phyloP scores from a whole-genome alignment of 2,797 vertebrate genomes.

The Spinus pinus region DNA sequence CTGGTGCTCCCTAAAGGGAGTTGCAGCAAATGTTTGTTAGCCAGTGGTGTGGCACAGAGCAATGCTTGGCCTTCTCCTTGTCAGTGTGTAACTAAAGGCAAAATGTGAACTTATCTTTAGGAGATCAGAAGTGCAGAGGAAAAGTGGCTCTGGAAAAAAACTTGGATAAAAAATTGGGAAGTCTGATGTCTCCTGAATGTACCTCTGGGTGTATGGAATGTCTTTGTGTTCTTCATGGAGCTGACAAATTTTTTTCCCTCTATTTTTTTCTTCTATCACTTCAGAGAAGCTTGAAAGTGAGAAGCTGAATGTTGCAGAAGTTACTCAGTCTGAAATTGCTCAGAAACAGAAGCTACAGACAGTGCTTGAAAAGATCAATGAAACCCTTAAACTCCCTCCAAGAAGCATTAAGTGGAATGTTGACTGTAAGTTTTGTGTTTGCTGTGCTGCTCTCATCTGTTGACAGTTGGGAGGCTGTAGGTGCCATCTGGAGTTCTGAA shows the following conservation, averaged over 20 bases:
- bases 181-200: background rate
- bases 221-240: background rate
- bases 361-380: constrained; percentile 95
- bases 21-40: background rate
- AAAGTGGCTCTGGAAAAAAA: background rate
- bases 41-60: background rate
- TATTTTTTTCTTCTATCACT: constrained; percentile 1
- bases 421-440: constrained; percentile 85
- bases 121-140: background rate
- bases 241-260: background rate
- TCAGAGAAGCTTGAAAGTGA: constrained; percentile 95
- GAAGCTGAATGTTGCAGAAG: constrained; percentile 96
- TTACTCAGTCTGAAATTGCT: constrained; percentile 97
- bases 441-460: background rate
- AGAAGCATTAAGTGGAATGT: constrained; percentile 96
- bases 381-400: constrained; percentile 91
- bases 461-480: background rate
- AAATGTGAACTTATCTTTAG: background rate
- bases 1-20: background rate
- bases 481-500: background rate
- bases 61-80: background rate
- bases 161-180: background rate
- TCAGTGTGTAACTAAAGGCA: background rate
- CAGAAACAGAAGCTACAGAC: constrained; percentile 99
- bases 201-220: background rate